Evolutionary conservation across 2,797 vertebrate genomes (phyloP).

Genomic region (Margarornis squamiger): DNA sequence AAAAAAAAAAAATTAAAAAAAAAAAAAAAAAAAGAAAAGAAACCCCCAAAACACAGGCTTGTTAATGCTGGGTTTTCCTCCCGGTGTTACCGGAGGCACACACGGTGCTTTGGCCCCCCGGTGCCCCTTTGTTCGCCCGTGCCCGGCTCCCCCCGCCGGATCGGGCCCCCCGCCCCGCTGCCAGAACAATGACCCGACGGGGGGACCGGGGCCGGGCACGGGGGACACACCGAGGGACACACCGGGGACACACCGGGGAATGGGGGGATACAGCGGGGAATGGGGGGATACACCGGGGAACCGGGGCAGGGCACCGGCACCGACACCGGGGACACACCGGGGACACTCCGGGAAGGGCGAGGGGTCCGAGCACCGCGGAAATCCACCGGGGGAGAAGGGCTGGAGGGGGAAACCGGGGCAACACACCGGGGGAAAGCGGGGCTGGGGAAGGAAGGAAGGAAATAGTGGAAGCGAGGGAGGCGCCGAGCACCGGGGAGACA

Average conservation of each 20-base stretch:
- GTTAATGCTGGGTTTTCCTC: no score
- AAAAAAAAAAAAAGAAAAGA: no score
- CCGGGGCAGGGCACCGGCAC: neutral
- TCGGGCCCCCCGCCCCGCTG: neutral
- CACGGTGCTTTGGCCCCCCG: neutral
- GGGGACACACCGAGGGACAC: no score
- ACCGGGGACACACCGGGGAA: no score
- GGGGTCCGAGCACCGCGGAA: neutral
- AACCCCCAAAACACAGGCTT: no score
- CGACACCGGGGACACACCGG: no score
- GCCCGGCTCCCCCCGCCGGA: neutral
- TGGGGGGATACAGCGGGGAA: no score
- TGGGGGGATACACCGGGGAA: neutral
- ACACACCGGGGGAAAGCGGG: neutral
- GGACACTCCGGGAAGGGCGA: neutral
- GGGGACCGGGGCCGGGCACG: neutral
- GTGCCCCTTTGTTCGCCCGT: conserved; percentile 14
- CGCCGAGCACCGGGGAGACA: neutral
- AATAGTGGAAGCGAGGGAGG: neutral
- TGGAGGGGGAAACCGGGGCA: neutral
- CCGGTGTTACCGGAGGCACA: no score
- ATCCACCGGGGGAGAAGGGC: neutral
- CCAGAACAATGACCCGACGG: conserved; percentile 47
- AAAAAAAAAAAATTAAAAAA: no score
- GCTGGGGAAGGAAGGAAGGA: neutral